phyloP scores from a whole-genome alignment of 30 jellyfish, hydroid and myxozoan species.

The Cassiopea xamachana region DNA sequence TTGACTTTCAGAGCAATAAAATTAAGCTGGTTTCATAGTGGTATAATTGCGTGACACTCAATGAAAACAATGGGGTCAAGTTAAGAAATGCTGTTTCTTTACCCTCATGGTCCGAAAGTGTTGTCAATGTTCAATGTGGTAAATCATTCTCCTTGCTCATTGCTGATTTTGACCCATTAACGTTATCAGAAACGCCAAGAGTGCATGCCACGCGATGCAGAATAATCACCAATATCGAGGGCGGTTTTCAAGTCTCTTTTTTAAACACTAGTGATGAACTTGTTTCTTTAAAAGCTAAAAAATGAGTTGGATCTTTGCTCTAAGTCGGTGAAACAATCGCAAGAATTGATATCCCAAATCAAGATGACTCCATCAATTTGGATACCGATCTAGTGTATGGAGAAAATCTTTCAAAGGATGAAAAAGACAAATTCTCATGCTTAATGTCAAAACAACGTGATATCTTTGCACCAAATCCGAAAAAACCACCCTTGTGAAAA shows the following conservation, averaged over 20 bases:
- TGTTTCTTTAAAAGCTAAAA: neutral
- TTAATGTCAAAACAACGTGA: neutral
- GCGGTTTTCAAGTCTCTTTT: slow-evolving; percentile 34
- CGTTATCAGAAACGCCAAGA: neutral
- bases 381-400: neutral
- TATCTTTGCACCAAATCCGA: slow-evolving; percentile 16
- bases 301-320: slow-evolving; percentile 2
- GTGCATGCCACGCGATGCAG: neutral
- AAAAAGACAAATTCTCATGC: neutral
- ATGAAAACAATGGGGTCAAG: neutral
- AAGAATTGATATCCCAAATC: neutral
- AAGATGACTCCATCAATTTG: neutral
- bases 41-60: neutral
- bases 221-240: neutral
- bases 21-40: neutral
- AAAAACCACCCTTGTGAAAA: slow-evolving; percentile 1
- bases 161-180: neutral
- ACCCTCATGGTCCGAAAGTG: neutral
- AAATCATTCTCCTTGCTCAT: neutral
- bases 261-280: slow-evolving; percentile 6
- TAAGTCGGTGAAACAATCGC: neutral
- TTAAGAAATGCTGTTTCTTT: neutral
- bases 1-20: neutral
- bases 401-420: slow-evolving; percentile 5
- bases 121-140: neutral